Base-by-base conservation (phyloP, 2,888 invertebrate species). In the Hirtodrosophila confusa region DNA sequence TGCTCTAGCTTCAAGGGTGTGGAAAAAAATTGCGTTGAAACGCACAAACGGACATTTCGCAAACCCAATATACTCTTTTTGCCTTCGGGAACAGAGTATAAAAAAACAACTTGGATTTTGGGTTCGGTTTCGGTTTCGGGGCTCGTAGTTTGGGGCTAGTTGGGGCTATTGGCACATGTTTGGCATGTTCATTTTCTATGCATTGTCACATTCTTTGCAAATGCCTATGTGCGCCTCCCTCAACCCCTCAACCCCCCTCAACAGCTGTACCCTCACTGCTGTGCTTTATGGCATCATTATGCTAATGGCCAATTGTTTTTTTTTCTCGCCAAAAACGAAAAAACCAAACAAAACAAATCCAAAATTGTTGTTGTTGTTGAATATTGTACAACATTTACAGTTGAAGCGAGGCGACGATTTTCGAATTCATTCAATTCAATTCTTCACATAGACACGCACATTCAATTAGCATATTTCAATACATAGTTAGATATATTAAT, bases 301-400 rank as follows among this genome's bases (percentile, higher is more conserved):
- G 83, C 78, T 84, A 84, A 84, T 86, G 62, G 77, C 37, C 85
- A 84, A 86, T 84, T 84, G 87, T 85, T 6, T 45, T 24, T 24
- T 36, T 29, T 56, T 57, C 57, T 39, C 66, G 39, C 65, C 69
- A 41, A 35, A 41, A 47, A 17, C 3, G 23, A 47, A 6, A 35
- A 35, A 39, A 48, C 10, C 12, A 12, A 40, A 44, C 39, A 17
- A 55, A 45, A 49, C 10, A 39, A 56, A 39, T 29, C 23, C 43
- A 56, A 66, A 65, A 65, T 64, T 67, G 41, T 43, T 58, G 23
- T 64, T 67, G 41, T 43, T 58, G 23, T 70, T 33, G 69, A 77
- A 70, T 70, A 85, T 82, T 82, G 80, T 80, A 84, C 83, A 86
- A 84, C 87, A 85, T 86, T 86, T 85, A 84, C 83, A 82, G 83